Evolutionary conservation across 2,113 vertebrate species (phyloP).

Genomic region (Nothoprocta pentlandii): DNA sequence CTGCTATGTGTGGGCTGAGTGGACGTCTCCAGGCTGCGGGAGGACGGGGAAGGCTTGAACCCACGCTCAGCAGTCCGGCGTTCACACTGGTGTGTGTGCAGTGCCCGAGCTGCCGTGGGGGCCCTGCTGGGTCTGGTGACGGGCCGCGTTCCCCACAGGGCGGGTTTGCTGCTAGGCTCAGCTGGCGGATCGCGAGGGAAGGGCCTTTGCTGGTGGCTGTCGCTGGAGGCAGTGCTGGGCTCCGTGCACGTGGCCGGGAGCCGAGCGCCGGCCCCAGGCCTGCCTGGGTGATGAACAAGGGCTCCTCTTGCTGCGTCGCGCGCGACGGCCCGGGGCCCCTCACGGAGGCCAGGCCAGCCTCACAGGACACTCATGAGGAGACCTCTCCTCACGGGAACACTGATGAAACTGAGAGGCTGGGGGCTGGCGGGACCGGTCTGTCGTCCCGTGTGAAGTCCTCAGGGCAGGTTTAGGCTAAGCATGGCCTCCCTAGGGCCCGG

Average conservation of each 20-base stretch:
- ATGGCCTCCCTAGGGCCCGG: neutral
- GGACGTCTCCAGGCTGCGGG: neutral
- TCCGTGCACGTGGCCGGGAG: neutral
- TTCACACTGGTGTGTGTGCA: conserved; percentile 1
- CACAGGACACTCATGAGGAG: neutral
- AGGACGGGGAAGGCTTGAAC: conserved; percentile 28
- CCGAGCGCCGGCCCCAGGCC: neutral
- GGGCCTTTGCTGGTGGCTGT: neutral
- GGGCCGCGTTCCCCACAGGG: conserved; percentile 3
- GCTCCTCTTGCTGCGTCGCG: neutral
- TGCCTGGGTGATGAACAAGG: neutral
- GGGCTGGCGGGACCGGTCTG: neutral
- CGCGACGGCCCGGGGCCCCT: neutral
- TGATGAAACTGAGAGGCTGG: neutral
- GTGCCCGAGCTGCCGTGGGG: neutral
- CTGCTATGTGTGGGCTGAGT: neutral
- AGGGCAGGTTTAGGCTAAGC: neutral
- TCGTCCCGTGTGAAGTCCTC: neutral
- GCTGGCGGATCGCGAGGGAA: conserved; percentile 27
- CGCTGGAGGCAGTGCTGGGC: neutral
- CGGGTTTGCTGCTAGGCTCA: neutral
- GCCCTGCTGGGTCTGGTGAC: conserved; percentile 50
- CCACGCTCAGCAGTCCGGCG: conserved; percentile 25
- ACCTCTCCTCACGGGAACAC: neutral
- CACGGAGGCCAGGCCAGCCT: neutral